Conservation (phyloP, 2,113 vertebrate genomes). For the Calyptomena viridis region DNA sequence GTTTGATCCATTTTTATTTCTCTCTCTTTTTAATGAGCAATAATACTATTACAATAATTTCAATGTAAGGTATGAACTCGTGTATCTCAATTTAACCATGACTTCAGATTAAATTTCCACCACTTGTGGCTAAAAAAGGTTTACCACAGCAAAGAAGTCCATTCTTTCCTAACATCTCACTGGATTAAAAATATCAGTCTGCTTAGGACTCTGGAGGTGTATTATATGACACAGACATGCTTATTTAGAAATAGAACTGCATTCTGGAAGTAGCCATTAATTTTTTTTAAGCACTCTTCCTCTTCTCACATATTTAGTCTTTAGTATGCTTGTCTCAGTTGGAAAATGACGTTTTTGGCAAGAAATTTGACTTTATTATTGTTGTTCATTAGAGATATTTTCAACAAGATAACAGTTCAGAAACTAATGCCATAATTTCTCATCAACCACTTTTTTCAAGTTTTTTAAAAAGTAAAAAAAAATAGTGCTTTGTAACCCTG, state of each 20-base stretch:
- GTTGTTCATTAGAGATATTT: neutral
- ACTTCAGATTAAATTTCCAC: neutral
- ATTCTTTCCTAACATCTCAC: neutral
- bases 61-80: neutral
- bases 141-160: neutral
- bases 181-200: neutral
- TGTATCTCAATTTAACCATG: neutral
- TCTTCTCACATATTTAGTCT: neutral
- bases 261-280: neutral
- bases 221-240: neutral
- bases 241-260: neutral
- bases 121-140: neutral
- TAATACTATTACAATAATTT: neutral
- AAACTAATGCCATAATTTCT: neutral
- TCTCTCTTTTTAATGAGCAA: neutral
- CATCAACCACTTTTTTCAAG: fast-evolving
- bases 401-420: neutral
- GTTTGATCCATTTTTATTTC: neutral
- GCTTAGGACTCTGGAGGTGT: neutral
- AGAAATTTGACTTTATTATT: neutral
- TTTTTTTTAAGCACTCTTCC: neutral
- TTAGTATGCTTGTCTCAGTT: neutral
- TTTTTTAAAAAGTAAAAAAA: neutral
- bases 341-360: neutral
- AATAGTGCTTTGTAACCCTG: neutral